A percentile compares a stretch with the other conserved stretches of the same genome.
Conservation (phyloP, 2,888 invertebrate species). For the Lepetodrilus schrolli region DNA sequence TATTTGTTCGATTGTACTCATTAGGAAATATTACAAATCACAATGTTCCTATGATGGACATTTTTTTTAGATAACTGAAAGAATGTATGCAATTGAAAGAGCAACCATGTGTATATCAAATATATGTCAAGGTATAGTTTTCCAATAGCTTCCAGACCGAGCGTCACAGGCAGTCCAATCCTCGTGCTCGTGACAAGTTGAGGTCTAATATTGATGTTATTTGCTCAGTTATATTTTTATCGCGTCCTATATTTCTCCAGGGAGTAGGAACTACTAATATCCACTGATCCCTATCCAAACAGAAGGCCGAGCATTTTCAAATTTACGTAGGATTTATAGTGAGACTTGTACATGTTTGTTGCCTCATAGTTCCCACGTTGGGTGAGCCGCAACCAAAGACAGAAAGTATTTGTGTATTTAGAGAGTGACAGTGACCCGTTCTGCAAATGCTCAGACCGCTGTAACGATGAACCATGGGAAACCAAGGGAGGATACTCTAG, state of each 20-base stretch:
- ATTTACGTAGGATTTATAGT: slow-evolving; percentile 32
- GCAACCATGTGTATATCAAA: too few species aligned
- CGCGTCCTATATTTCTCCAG: slow-evolving; percentile 30
- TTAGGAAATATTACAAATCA: too few species aligned
- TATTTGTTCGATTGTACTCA: too few species aligned
- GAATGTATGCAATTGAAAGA: too few species aligned
- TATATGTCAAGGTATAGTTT: too few species aligned
- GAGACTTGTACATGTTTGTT: slow-evolving; percentile 33
- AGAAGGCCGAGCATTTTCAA: slow-evolving; percentile 30
- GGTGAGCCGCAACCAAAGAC: slow-evolving; percentile 31
- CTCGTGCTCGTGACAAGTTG: background rate
- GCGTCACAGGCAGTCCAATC: background rate
- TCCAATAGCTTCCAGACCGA: background rate
- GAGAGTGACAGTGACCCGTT: slow-evolving; percentile 15
- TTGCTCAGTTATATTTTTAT: background rate
- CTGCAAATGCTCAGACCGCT: slow-evolving; percentile 12
- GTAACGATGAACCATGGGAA: slow-evolving; percentile 32
- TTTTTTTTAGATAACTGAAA: too few species aligned
- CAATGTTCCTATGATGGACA: too few species aligned
- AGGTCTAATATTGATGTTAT: background rate
- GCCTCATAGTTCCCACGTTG: slow-evolving; percentile 34
- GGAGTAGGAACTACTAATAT: slow-evolving; percentile 28
- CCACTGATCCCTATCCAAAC: slow-evolving; percentile 27
- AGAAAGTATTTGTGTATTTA: slow-evolving; percentile 33
- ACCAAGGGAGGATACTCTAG: slow-evolving; percentile 25